These are phyloP conservation scores for Scylla paramamosain DNA, from an alignment of 1,140 invertebrate genomes.

Conservation along the genomic window DNA sequence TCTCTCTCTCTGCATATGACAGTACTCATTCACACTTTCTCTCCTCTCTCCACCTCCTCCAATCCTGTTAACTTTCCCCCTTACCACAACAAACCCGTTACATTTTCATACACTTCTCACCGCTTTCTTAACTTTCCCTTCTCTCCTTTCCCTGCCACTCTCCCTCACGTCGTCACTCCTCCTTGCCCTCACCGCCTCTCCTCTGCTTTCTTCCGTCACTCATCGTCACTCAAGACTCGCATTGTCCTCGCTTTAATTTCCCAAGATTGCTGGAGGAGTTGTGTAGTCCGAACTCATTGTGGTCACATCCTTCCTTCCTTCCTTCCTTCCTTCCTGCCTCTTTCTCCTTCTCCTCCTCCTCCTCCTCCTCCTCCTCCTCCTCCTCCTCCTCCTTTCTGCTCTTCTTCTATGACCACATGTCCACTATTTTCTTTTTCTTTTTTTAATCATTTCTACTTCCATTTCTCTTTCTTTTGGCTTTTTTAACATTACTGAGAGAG, in stretches of 20 bases:
- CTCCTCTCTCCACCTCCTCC: background rate
- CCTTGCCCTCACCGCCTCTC: background rate
- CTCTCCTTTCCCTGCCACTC: background rate
- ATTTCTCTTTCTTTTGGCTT: background rate
- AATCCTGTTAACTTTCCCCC: background rate
- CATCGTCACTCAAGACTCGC: background rate
- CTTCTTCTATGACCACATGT: background rate
- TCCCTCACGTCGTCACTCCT: background rate
- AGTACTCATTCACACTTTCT: background rate
- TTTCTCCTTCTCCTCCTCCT: background rate
- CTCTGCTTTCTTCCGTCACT: background rate
- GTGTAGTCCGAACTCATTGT: background rate
- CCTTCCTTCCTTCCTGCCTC: background rate
- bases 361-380: background rate
- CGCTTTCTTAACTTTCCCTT: background rate
- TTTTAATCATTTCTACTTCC: background rate
- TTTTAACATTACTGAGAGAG: background rate
- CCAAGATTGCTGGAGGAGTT: background rate
- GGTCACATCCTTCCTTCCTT: background rate
- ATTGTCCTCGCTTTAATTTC: background rate
- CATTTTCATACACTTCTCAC: background rate
- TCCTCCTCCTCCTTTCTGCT: background rate
- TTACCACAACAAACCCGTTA: background rate
- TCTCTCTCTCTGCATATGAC: background rate
- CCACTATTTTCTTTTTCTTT: background rate